Evolutionary conservation across 2,797 vertebrate genomes (phyloP), one percentile per base, ranked within the genome.

Genomic region (Antennarius maculatus): DNA sequence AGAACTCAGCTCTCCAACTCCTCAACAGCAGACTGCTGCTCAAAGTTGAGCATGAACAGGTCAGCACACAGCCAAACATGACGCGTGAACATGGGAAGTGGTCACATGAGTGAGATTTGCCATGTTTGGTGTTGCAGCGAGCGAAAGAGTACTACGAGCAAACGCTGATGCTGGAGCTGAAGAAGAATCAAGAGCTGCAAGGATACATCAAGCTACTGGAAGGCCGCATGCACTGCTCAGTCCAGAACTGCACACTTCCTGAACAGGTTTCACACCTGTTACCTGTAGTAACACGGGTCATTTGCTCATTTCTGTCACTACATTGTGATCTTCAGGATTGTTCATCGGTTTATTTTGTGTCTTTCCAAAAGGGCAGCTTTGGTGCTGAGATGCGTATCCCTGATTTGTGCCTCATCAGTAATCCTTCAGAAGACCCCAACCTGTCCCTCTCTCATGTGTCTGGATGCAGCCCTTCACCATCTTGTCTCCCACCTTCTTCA

Each of bases 1-100:
- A 95, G 73, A 90, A 88, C 76, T 54, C 61, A 0, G 80, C 86
- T 55, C 77, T 94, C 57, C 93, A 92, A 76, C 88, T 93, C 71
- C 86, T 94, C 18, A 92, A 92, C 74, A 86, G 70, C 73, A 83
- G 87, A 69, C 89, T 95, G 61, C 84, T 93, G 66, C 81, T 93
- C 39, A 94, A 92, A 91, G 79, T 93, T 5, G 92, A 95, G n/a
- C 91, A 92, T 48, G 92, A 94, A 54, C 93, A 95, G 91, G 94
- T 95, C 66, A 72, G 75, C 52, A 82, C 18, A 42, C 46, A 61
- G 28, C 52, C 11, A n/a, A 0, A 13, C 29, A 43, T 53, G 2
- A 43, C 59, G 46, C 31, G 18, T 8, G 23, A 1, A 23, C 3
- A 3, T 31, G 11, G 31, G 13, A 49, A 8, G 8, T 54, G 42